These are phyloP conservation scores for Toxotes lorentzi DNA, from an alignment of 2,797 vertebrate species.

Conservation along the genomic window DNA sequence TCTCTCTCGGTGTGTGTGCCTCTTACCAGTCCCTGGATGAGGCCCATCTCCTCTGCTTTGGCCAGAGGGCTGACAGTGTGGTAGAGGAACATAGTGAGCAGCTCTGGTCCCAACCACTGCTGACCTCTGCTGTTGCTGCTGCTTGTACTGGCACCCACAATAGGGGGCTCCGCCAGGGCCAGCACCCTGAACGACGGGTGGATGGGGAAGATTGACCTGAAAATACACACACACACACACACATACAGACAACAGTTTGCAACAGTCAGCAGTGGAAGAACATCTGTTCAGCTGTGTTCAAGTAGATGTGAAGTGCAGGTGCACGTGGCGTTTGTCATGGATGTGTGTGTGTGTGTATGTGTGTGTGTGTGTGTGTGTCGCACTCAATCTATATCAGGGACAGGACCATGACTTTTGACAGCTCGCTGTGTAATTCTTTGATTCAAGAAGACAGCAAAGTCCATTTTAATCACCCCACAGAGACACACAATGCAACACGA, in stretches of 20 bases:
- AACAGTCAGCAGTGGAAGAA: conserved; percentile 1
- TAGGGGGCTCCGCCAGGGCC: conserved; percentile 94
- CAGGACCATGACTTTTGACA: conserved; percentile 66
- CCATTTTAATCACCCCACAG: conserved; percentile 65
- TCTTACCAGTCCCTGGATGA: conserved; percentile 92
- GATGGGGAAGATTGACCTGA: conserved; percentile 91
- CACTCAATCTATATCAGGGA: conserved; percentile 52
- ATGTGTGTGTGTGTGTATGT: conserved; percentile 20
- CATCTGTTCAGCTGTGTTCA: conserved; percentile 35
- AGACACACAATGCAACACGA: conserved; percentile 45
- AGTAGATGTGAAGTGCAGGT: conserved; percentile 34
- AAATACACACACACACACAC: conserved; percentile 28
- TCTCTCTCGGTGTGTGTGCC: background rate
- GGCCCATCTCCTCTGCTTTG: conserved; percentile 89
- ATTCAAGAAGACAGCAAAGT: conserved; percentile 78
- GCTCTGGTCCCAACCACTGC: conserved; percentile 96
- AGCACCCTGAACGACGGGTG: conserved; percentile 95
- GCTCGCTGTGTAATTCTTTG: conserved; percentile 68
- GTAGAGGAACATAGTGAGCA: conserved; percentile 96
- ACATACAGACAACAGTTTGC: too few species aligned
- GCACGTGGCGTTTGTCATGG: conserved; percentile 22
- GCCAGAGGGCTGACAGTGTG: conserved; percentile 89
- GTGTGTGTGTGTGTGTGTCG: conserved; percentile 45
- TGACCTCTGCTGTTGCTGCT: conserved; percentile 78
- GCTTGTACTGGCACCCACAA: conserved; percentile 79